A percentile compares a stretch with the other conserved stretches of the same genome.
These are phyloP conservation scores for Bos taurus DNA, from an alignment of 2,113 vertebrate genomes.

Conservation along the genomic window ARS-UCD2.0 NC_037334.1:108885001-108885500, in stretches of 20 bases:
- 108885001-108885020: not conserved
- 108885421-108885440: not conserved
- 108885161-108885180: not conserved
- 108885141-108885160: not conserved
- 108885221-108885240: not conserved
- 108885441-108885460: fast-evolving
- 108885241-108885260: not conserved
- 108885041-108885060: not conserved
- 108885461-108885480: not conserved
- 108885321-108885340: not conserved
- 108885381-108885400: not conserved
- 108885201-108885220: not conserved
- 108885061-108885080: not conserved
- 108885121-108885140: not conserved
- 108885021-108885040: not conserved
- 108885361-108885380: fast-evolving
- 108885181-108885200: not conserved
- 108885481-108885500: not conserved
- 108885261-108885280: not conserved
- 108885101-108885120: not conserved
- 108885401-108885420: not conserved
- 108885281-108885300: not conserved
- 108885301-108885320: not conserved
- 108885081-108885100: not conserved
- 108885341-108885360: not conserved